Conservation (phyloP, 2,113 vertebrate genomes). For the Origma solitaria region DNA sequence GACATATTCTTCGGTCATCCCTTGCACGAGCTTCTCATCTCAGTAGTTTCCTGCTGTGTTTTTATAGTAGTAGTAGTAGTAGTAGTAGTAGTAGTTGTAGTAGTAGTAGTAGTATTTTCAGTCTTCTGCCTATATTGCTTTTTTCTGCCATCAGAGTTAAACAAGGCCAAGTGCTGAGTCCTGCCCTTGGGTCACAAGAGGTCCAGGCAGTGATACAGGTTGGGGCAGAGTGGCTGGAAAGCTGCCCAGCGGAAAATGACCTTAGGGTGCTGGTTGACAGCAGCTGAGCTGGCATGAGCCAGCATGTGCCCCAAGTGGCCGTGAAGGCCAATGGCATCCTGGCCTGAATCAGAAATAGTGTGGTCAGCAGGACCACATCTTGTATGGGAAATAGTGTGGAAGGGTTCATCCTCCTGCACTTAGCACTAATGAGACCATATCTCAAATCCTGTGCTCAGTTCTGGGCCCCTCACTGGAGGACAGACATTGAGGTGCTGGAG, state of each 20-base stretch:
- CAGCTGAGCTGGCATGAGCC: neutral
- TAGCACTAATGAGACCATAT: neutral
- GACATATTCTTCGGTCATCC: neutral
- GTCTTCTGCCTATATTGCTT: neutral
- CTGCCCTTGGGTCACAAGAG: neutral
- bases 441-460: neutral
- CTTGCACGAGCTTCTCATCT: neutral
- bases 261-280: neutral
- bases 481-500: neutral
- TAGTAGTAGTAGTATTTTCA: neutral
- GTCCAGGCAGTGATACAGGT: neutral
- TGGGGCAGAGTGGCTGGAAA: neutral
- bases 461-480: neutral
- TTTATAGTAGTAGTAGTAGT: neutral
- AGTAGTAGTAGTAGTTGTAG: neutral
- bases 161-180: neutral
- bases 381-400: neutral
- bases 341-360: neutral
- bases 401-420: accelerated
- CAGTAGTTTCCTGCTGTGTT: neutral
- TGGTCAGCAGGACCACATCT: accelerated
- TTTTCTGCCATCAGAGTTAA: neutral
- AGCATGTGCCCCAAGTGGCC: neutral
- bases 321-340: neutral
- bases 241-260: neutral